These are phyloP conservation scores for Glaucidium brasilianum DNA, from an alignment of 2,113 vertebrate genomes.

Conservation along the genomic window DNA sequence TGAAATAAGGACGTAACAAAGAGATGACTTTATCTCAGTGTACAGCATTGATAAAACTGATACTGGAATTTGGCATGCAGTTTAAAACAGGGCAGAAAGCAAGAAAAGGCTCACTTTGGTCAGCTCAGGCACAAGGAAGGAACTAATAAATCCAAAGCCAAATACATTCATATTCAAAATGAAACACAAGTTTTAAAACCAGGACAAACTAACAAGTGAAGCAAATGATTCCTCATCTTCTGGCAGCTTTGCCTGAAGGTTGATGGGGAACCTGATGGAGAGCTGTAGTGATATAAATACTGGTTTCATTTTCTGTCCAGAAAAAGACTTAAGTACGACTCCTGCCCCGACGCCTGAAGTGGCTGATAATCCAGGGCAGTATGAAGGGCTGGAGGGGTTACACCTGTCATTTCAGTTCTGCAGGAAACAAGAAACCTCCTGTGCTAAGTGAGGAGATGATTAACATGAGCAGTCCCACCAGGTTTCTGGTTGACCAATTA, in stretches of 20 bases:
- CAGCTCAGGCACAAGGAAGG: not conserved
- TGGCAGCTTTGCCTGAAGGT: not conserved
- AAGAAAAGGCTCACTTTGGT: not conserved
- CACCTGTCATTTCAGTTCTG: not conserved
- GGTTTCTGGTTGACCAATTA: not conserved
- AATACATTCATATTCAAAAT: not conserved
- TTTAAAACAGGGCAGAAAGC: not conserved
- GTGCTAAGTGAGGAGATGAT: not conserved
- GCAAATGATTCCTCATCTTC: not conserved
- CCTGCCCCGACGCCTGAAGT: not conserved
- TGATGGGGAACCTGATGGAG: not conserved
- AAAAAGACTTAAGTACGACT: not conserved
- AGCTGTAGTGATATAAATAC: not conserved
- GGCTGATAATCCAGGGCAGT: not conserved
- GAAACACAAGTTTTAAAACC: not conserved
- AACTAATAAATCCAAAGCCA: not conserved
- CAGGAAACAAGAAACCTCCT: not conserved
- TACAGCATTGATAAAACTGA: not conserved
- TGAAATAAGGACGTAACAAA: not conserved
- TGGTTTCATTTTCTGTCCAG: not conserved
- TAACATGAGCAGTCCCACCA: fast-evolving
- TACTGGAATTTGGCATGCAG: not conserved
- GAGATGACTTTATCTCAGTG: not conserved
- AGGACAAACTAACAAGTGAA: not conserved
- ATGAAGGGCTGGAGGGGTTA: not conserved